Evolutionary conservation across 1,140 invertebrate species (phyloP).

Genomic region (Sycophaga agraensis): DNA sequence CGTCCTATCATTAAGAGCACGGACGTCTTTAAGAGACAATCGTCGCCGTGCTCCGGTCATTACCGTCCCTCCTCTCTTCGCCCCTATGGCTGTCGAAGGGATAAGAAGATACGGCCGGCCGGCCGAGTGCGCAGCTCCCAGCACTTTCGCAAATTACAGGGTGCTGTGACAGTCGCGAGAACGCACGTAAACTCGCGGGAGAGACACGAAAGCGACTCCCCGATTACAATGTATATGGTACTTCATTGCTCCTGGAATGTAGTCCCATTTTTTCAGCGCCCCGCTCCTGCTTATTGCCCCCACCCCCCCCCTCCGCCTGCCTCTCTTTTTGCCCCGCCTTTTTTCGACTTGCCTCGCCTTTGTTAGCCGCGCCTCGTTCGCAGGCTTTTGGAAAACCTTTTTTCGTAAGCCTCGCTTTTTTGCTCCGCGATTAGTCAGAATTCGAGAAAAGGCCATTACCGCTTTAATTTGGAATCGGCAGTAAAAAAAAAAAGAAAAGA

Average conservation of each 20-base stretch:
- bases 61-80: background rate
- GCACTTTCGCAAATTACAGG: conserved; percentile 14
- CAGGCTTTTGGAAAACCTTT: no score
- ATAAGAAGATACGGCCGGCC: background rate
- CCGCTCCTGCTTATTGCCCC: no score
- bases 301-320: no score
- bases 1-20: background rate
- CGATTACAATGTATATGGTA: conserved; percentile 3
- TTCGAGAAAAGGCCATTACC: no score
- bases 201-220: background rate
- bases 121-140: no score
- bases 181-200: background rate
- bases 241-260: background rate
- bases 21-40: background rate
- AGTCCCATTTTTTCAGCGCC: no score
- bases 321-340: background rate
- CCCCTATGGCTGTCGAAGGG: background rate
- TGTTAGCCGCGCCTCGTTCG: no score
- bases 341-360: no score
- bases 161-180: background rate
- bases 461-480: no score
- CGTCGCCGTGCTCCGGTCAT: background rate
- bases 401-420: no score
- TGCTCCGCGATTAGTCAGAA: no score
- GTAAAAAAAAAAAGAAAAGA: no score